Percentiles rank a stretch among this genome's conserved stretches.
Conservation (phyloP, 2,113 vertebrate species). For the Octodon degus region DNA sequence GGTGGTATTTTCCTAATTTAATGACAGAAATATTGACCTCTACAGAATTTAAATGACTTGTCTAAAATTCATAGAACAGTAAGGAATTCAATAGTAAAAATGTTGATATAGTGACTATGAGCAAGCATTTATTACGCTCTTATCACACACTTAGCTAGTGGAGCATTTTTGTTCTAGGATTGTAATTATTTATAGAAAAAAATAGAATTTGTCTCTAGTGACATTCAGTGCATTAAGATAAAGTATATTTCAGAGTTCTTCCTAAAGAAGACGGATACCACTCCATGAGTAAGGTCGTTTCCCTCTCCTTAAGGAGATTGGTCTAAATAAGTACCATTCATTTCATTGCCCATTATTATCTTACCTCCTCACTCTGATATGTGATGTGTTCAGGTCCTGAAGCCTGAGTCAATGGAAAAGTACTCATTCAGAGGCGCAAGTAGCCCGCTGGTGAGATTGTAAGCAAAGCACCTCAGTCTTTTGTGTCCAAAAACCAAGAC, state of each 20-base stretch:
- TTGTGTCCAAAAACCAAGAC: background rate
- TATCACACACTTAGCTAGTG: background rate
- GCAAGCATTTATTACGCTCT: background rate
- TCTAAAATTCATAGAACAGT: background rate
- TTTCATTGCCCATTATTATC: background rate
- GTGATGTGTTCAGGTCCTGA: background rate
- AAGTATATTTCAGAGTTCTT: background rate
- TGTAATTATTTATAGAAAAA: background rate
- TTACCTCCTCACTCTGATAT: background rate
- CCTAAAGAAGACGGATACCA: no score
- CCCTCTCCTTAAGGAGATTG: background rate
- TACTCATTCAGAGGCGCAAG: background rate
- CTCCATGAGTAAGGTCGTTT: rapidly evolving
- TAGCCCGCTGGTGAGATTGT: background rate
- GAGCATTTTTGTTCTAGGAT: background rate
- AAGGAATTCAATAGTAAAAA: background rate
- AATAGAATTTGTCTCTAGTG: background rate
- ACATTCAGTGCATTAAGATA: background rate
- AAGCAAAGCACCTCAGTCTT: background rate
- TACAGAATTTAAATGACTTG: background rate
- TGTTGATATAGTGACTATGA: background rate
- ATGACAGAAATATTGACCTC: background rate
- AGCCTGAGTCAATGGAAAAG: background rate
- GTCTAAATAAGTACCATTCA: background rate
- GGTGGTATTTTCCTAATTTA: background rate